These are phyloP conservation scores for Orius insidiosus DNA, from an alignment of 1,140 invertebrate genomes.

Conservation along the genomic window DNA sequence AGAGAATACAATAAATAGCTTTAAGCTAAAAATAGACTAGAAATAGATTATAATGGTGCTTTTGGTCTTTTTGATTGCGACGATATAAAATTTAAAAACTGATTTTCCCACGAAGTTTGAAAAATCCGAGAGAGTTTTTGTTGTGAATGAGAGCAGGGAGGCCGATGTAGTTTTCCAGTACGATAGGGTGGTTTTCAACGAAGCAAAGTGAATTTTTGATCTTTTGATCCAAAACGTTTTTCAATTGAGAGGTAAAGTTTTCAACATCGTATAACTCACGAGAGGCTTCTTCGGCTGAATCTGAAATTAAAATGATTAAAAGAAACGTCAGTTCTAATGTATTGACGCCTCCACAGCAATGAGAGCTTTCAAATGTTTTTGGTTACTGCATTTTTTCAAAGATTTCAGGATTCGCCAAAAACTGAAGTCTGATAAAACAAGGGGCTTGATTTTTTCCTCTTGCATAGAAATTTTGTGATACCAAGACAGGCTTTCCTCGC, in stretches of 20 bases:
- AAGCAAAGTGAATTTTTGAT: slow-evolving; percentile 26
- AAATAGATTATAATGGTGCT: too few species aligned
- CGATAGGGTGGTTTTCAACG: slow-evolving; percentile 48
- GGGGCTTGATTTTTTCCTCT: too few species aligned
- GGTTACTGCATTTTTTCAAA: too few species aligned
- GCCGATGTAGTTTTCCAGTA: slow-evolving; percentile 65
- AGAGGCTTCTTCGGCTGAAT: slow-evolving; percentile 20
- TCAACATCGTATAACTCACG: slow-evolving; percentile 37
- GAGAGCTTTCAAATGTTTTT: too few species aligned
- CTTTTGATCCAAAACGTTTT: slow-evolving; percentile 29
- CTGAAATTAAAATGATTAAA: slow-evolving; percentile 12
- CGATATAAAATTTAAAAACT: slow-evolving; percentile 44
- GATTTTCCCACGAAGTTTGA: slow-evolving; percentile 67
- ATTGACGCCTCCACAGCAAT: too few species aligned
- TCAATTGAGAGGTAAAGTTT: slow-evolving; percentile 34
- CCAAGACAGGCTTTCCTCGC: too few species aligned
- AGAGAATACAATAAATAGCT: too few species aligned
- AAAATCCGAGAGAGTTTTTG: slow-evolving; percentile 64
- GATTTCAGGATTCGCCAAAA: too few species aligned
- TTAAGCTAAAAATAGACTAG: too few species aligned
- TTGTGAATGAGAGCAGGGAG: slow-evolving; percentile 65
- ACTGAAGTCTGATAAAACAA: too few species aligned
- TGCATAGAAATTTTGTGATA: too few species aligned
- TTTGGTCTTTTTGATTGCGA: too few species aligned
- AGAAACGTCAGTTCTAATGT: background rate